Evolutionary conservation across 1,140 invertebrate species (phyloP).

Genomic region (Cepaea nemoralis): DNA sequence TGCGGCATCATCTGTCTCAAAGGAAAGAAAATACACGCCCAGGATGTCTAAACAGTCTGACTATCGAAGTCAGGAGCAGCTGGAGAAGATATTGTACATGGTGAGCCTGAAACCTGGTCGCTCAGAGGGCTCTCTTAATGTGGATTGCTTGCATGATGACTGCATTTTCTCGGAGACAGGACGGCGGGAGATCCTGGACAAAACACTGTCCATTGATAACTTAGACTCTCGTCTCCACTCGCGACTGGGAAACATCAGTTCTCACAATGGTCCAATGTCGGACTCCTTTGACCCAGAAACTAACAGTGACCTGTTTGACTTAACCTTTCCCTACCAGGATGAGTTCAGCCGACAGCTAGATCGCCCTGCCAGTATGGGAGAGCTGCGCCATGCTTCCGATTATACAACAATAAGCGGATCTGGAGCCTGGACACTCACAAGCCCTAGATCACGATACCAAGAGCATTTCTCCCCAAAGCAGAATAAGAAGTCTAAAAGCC

Average conservation of each 20-base stretch:
- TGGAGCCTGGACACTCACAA: neutral
- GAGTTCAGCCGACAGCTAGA: constrained; percentile 43
- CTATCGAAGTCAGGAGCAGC: constrained; percentile 49
- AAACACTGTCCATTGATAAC: constrained; percentile 63
- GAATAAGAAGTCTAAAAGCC: constrained; percentile 66
- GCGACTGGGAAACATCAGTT: constrained; percentile 53
- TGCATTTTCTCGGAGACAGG: constrained; percentile 64
- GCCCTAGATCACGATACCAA: constrained; percentile 35
- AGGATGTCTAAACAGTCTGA: neutral
- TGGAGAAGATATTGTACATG: constrained; percentile 46
- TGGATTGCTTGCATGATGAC: constrained; percentile 59
- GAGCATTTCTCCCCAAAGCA: constrained; percentile 58
- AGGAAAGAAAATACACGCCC: constrained; percentile 43
- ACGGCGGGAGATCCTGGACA: constrained; percentile 57
- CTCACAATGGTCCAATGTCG: constrained; percentile 54
- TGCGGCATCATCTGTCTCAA: neutral
- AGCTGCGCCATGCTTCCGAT: constrained; percentile 48
- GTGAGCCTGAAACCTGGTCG: constrained; percentile 26
- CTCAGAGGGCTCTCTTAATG: constrained; percentile 38
- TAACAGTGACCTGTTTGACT: constrained; percentile 56
- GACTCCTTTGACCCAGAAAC: constrained; percentile 55
- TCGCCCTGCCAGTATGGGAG: constrained; percentile 65
- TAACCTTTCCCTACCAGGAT: constrained; percentile 60
- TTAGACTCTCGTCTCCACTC: constrained; percentile 46
- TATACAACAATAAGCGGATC: constrained; percentile 31